These are phyloP conservation scores for Champsocephalus gunnari DNA, from an alignment of 2,797 vertebrate species.

Conservation along the genomic window DNA sequence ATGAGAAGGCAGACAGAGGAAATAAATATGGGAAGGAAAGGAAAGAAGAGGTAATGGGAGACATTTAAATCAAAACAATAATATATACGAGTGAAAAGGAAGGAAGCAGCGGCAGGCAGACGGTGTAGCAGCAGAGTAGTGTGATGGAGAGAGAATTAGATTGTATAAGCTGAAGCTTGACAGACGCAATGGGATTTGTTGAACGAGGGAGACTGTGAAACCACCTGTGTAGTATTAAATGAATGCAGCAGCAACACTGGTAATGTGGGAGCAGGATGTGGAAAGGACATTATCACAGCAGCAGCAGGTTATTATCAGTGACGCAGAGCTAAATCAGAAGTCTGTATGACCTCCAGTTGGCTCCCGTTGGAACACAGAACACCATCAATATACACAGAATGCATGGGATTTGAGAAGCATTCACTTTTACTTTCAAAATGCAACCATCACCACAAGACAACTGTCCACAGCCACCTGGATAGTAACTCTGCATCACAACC, in stretches of 20 bases:
- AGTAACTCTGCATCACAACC: not conserved
- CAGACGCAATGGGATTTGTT: conserved; percentile 47
- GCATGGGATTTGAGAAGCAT: conserved; percentile 23
- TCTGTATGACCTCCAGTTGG: conserved; percentile 66
- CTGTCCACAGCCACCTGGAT: not conserved
- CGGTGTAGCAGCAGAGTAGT: not conserved
- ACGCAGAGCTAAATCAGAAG: conserved; percentile 52
- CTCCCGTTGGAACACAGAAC: conserved; percentile 40
- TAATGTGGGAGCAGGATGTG: conserved; percentile 60
- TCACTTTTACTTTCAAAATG: conserved; percentile 27
- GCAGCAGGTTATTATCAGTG: conserved; percentile 62
- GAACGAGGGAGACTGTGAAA: conserved; percentile 26
- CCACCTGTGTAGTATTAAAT: conserved; percentile 61
- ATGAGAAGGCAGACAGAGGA: not conserved
- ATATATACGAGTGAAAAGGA: not conserved
- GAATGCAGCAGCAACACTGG: conserved; percentile 33
- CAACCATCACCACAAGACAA: not conserved
- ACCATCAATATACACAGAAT: conserved; percentile 27
- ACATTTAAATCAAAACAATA: not conserved
- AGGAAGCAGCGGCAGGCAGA: not conserved
- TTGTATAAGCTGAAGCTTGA: conserved; percentile 22
- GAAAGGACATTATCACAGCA: conserved; percentile 63
- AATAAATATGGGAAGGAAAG: not conserved
- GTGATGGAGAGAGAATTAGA: conserved; percentile 40
- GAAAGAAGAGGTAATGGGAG: too few species aligned